phyloP scores from a whole-genome alignment of 2,888 invertebrate species.

The Trilocha varians region DNA sequence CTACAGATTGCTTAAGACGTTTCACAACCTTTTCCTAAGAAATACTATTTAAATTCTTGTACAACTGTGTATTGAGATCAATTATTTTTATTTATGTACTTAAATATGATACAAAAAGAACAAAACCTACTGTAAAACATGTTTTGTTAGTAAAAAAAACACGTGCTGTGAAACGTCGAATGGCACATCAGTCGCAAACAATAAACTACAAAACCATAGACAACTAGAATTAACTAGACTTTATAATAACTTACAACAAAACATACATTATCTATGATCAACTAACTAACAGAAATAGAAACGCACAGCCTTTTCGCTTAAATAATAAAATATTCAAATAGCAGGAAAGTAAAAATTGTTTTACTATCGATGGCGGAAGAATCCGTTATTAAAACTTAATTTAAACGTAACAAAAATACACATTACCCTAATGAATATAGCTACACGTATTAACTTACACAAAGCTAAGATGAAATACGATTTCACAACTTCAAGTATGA shows the following conservation, averaged over 20 bases:
- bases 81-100: background rate
- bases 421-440: background rate
- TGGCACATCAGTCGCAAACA: background rate
- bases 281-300: background rate
- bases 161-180: background rate
- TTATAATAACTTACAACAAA: background rate
- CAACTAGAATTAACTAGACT: background rate
- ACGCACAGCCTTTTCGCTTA: background rate
- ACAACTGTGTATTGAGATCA: background rate
- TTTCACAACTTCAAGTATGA: too few relatives aligned
- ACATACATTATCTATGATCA: background rate
- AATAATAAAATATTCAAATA: background rate
- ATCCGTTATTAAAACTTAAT: background rate
- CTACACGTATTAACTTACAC: too few relatives aligned
- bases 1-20: background rate
- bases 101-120: background rate
- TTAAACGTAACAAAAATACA: background rate
- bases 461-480: background rate
- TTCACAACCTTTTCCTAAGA: background rate
- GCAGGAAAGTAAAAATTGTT: background rate
- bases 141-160: background rate
- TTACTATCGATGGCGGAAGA: background rate
- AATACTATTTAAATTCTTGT: background rate
- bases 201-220: background rate
- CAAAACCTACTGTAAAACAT: background rate